A percentile compares a stretch with the other conserved stretches of the same genome.
Conservation (phyloP, 2,797 vertebrate genomes). For the Sebastes reedi region DNA sequence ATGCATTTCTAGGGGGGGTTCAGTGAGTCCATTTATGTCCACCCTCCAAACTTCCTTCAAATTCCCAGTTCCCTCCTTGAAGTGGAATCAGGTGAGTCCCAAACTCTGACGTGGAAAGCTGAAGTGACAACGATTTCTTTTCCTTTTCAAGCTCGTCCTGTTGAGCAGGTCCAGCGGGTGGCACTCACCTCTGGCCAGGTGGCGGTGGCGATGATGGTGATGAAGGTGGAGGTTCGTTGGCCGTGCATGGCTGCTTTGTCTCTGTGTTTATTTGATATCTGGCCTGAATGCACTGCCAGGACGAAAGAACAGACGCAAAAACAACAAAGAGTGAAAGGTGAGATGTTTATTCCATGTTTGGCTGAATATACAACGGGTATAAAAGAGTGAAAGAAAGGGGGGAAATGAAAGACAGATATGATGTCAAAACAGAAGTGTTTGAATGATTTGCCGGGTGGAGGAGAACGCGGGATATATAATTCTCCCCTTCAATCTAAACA, state of each 20-base stretch:
- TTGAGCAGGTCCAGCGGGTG: constrained; percentile 18
- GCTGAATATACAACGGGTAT: constrained; percentile 24
- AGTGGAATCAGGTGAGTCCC: background rate
- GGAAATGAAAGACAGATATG: constrained; percentile 59
- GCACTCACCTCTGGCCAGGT: constrained; percentile 16
- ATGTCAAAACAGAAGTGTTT: constrained; percentile 55
- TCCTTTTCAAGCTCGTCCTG: background rate
- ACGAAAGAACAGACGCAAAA: constrained; percentile 35
- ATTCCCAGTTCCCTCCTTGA: background rate
- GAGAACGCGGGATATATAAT: constrained; percentile 29
- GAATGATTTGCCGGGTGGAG: constrained; percentile 50
- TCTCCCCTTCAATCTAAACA: constrained; percentile 46
- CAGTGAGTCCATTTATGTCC: too few species aligned
- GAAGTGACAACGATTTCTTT: background rate
- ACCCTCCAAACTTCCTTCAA: background rate
- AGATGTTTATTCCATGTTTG: constrained; percentile 63
- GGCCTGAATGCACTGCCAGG: constrained; percentile 17
- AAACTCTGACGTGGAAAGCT: background rate
- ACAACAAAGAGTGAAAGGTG: constrained; percentile 35
- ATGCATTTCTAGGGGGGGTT: too few species aligned
- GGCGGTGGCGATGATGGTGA: background rate
- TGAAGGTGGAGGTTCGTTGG: background rate
- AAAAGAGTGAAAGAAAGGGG: background rate
- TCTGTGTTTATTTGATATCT: constrained; percentile 64
- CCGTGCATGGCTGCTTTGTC: constrained; percentile 48